Conservation (phyloP, 2,888 invertebrate species). For the Rhopalosiphum nymphaeae region DNA sequence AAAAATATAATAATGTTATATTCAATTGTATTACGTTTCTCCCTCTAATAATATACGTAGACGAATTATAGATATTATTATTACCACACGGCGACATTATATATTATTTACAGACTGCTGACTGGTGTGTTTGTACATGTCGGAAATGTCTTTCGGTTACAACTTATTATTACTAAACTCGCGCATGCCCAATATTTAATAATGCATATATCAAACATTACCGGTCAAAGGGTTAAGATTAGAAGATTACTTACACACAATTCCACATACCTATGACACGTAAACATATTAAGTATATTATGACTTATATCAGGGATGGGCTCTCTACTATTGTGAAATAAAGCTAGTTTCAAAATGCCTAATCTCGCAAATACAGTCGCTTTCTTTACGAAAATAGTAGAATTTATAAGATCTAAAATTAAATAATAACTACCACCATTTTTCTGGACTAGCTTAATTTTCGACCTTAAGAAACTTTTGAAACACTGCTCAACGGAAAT, state of each 20-base stretch:
- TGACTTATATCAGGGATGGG: background rate
- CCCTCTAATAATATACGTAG: background rate
- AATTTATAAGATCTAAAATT: background rate
- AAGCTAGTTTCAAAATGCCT: background rate
- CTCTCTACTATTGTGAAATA: background rate
- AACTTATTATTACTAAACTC: background rate
- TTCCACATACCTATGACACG: background rate
- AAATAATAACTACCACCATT: background rate
- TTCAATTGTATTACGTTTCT: background rate
- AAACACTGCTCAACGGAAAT: background rate
- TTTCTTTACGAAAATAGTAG: background rate
- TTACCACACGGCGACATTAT: background rate
- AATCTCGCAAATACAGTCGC: background rate
- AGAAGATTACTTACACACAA: background rate
- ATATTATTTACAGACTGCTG: background rate
- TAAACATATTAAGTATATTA: background rate
- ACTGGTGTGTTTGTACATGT: constrained; percentile 8
- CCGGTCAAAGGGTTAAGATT: background rate
- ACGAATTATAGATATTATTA: background rate
- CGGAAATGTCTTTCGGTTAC: constrained; percentile 25
- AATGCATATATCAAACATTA: background rate
- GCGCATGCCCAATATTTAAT: background rate
- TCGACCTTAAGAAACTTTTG: background rate
- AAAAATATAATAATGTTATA: background rate
- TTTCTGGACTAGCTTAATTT: background rate